Base-by-base conservation (phyloP, 2,888 invertebrate genomes). In the Heteromurus nitidus region DNA sequence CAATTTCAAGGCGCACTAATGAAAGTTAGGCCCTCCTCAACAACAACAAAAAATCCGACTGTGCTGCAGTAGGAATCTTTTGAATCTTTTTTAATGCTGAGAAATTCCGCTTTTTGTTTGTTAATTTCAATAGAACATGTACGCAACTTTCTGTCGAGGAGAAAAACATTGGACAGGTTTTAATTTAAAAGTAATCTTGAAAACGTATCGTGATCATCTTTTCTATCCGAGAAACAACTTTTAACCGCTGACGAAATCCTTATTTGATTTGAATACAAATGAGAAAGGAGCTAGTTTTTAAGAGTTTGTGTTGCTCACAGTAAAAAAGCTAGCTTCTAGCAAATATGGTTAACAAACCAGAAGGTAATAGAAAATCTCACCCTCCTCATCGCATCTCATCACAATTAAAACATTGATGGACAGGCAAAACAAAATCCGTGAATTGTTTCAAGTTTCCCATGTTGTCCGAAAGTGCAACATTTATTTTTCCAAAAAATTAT, bases 261-360 rank as follows among this genome's bases (percentile, higher is more conserved):
- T 42, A 65, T 42, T 44, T 65, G 20, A 42, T 65, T 65, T 65
- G 65, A 65, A 65, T 65, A 65, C 65, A 65, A 65, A 65, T 65
- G 44, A 65, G 62, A 62, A 3, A 62, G n/a, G 3, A 26, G 26
- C 26, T 11, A 11, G 30, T 60, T 60, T 62, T 31, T 18, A 16
- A 55, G 20, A 50, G n/a, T 44, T 44, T n/a, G 50, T 20, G 18
- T 20, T 20, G 58, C 58, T 50, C 7, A 13, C 13, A 28, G 58
- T n/a, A 30, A 62, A 20, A 30, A 31, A 62, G n/a, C 7, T 36
- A 7, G 36, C 36, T 36, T 36, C 36, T 36, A 13, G n/a, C n/a
- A 9, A 13, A 7, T 13, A 36, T 9, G 36, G 36, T 13, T 36
- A 13, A 36, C 36, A 36, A 13, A 47, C 24, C 55, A 31, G 62